Evolutionary conservation across 2,888 invertebrate genomes (phyloP), one percentile per base, ranked within the genome.

Genomic region (Drosophila longiperda): DNA sequence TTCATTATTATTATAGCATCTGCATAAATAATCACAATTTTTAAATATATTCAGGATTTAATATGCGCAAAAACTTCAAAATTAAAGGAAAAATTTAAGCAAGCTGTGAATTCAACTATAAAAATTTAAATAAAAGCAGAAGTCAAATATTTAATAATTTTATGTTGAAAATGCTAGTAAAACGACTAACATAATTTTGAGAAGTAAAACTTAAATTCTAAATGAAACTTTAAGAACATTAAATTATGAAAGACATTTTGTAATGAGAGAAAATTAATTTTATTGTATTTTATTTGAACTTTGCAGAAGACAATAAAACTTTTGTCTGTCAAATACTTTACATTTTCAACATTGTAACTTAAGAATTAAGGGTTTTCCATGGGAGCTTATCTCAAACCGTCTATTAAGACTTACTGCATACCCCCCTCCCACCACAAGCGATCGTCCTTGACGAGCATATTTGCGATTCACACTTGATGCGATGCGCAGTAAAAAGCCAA

Each of bases 381-480:
- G 34, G 23, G 34, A 26, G 17, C 36, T 38, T 23, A 38, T 7
- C n/a, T n/a, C 12, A 38, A n/a, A 11, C 36, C 17, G 11, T 26
- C 12, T 5, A 6, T n/a, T 3, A 6, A 6, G 36, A 17, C 4
- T 32, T 26, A 38, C 11, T n/a, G n/a, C n/a, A n/a, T n/a, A n/a
- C n/a, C n/a, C n/a, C n/a, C n/a, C n/a, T n/a, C n/a, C n/a, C n/a
- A n/a, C n/a, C n/a, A n/a, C n/a, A n/a, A n/a, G 32, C 12, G 12
- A 1, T 17, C 32, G 20, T 20, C 52, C 52, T 20, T 33, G 20
- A 20, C 52, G 48, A 75, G 45, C 64, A 76, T 68, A 76, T 79
- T 74, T 70, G 59, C 38, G n/a, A 42, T 40, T 33, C 20, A 60
- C 60, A 40, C 32, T 40, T 50, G 29, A 73, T 61, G 50, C 9